phyloP scores from a whole-genome alignment of 2,888 invertebrate species.

The Saturnia japonica region DNA sequence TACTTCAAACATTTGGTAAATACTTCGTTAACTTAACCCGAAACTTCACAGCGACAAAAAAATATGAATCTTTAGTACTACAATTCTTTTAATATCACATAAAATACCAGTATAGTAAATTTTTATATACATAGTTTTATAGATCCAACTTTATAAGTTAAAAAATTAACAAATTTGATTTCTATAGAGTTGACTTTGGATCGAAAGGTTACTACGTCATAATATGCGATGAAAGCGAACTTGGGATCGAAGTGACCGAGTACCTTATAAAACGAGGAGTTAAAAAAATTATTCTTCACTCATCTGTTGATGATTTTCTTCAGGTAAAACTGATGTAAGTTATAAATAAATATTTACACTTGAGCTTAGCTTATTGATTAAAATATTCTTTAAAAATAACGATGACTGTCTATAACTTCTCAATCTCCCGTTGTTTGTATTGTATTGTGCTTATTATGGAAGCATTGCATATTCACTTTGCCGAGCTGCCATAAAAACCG shows the following conservation, averaged over 20 bases:
- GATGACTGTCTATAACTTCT: no score
- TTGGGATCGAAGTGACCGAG: slow-evolving; percentile 28
- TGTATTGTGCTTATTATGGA: no score
- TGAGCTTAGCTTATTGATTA: neutral
- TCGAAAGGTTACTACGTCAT: slow-evolving; percentile 22
- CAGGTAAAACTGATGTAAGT: slow-evolving; percentile 28
- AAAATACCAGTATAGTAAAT: no score
- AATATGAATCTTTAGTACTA: no score
- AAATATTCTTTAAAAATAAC: neutral
- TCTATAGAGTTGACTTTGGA: slow-evolving; percentile 24
- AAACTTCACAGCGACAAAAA: no score
- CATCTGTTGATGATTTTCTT: slow-evolving; percentile 25
- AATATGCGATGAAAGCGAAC: slow-evolving; percentile 26
- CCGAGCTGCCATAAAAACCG: no score
- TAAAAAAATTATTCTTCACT: slow-evolving; percentile 22
- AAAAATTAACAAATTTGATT: neutral
- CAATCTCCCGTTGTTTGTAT: no score
- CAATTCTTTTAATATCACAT: no score
- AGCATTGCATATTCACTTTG: no score
- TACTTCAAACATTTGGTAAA: no score
- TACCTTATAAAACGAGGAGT: slow-evolving; percentile 27
- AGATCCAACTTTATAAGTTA: neutral
- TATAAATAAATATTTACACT: neutral
- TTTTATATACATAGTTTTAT: no score
- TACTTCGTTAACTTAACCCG: no score